phyloP scores from a whole-genome alignment of 2,797 vertebrate species.

The Heterohyrax brucei region DNA sequence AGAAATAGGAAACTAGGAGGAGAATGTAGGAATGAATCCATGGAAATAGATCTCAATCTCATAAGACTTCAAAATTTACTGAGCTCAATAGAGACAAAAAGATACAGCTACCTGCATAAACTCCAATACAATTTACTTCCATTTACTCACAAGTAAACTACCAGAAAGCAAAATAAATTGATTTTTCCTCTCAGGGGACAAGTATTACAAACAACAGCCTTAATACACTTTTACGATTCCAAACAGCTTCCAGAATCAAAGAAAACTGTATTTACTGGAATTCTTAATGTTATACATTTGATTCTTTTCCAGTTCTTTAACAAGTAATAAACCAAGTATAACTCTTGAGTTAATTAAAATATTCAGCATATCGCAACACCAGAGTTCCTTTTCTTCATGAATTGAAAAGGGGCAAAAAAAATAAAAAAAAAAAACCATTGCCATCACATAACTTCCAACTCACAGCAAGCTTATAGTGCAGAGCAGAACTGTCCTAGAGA shows the following conservation, averaged over 20 bases:
- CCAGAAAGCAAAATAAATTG: slow-evolving; percentile 14
- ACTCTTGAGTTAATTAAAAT: not conserved
- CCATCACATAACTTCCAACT: too few species aligned
- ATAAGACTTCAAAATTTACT: slow-evolving; percentile 52
- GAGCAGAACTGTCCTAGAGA: too few species aligned
- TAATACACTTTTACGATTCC: not conserved
- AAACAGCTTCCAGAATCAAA: slow-evolving; percentile 61
- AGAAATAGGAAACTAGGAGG: slow-evolving; percentile 37
- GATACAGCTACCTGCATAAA: not conserved
- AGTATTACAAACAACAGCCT: slow-evolving; percentile 44
- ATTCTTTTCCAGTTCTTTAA: not conserved
- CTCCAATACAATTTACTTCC: slow-evolving; percentile 51
- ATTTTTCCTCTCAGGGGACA: not conserved
- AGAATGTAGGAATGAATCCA: not conserved
- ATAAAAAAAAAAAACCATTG: too few species aligned
- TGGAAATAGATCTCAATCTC: slow-evolving; percentile 34
- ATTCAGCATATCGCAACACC: not conserved
- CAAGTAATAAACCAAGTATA: slow-evolving; percentile 23
- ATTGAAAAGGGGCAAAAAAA: too few species aligned
- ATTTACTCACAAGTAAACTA: slow-evolving; percentile 46
- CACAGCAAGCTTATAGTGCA: too few species aligned
- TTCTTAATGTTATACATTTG: slow-evolving; percentile 23
- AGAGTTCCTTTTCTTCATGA: not conserved
- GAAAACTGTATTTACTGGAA: slow-evolving; percentile 9
- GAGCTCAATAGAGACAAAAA: slow-evolving; percentile 25